Conservation (phyloP, 92 coral and sea anemone genomes). For the Actinostola sp. region DNA sequence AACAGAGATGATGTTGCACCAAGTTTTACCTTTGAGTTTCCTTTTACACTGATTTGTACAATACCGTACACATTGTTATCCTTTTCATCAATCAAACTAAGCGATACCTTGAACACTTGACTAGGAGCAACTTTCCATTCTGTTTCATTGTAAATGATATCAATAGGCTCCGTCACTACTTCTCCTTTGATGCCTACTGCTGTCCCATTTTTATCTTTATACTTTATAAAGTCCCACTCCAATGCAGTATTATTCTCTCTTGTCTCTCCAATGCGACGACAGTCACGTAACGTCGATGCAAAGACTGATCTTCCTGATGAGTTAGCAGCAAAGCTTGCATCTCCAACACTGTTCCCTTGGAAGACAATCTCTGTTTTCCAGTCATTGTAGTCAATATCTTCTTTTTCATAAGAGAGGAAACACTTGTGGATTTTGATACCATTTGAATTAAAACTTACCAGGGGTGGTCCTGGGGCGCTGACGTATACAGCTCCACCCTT, state of each 20-base stretch:
- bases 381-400: slow-evolving; percentile 29
- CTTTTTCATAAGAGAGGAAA: slow-evolving; percentile 62
- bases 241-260: slow-evolving; percentile 55
- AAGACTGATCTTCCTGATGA: slow-evolving; percentile 73
- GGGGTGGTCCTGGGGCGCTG: slow-evolving; percentile 79
- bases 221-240: slow-evolving; percentile 74
- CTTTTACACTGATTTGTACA: slow-evolving; percentile 43
- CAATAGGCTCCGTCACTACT: slow-evolving; percentile 80
- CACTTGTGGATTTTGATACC: slow-evolving; percentile 65
- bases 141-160: slow-evolving; percentile 32
- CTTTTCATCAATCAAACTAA: slow-evolving; percentile 79
- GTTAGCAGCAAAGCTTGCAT: slow-evolving; percentile 1
- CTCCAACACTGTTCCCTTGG: slow-evolving; percentile 56
- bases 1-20: slow-evolving; percentile 61
- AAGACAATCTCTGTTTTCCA: slow-evolving; percentile 72
- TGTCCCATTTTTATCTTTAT: slow-evolving; percentile 37
- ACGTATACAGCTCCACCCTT: slow-evolving; percentile 94
- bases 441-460: slow-evolving; percentile 74
- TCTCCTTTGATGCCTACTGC: slow-evolving; percentile 46
- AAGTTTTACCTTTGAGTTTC: slow-evolving; percentile 25
- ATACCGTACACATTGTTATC: slow-evolving; percentile 72
- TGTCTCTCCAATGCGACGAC: slow-evolving; percentile 64
- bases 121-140: slow-evolving; percentile 89
- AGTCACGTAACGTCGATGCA: slow-evolving; percentile 81
- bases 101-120: slow-evolving; percentile 64